Percentiles rank a stretch among this genome's conserved stretches.
Evolutionary conservation across 2,113 vertebrate species (phyloP).

Genomic region (Grammomys surdaster): DNA sequence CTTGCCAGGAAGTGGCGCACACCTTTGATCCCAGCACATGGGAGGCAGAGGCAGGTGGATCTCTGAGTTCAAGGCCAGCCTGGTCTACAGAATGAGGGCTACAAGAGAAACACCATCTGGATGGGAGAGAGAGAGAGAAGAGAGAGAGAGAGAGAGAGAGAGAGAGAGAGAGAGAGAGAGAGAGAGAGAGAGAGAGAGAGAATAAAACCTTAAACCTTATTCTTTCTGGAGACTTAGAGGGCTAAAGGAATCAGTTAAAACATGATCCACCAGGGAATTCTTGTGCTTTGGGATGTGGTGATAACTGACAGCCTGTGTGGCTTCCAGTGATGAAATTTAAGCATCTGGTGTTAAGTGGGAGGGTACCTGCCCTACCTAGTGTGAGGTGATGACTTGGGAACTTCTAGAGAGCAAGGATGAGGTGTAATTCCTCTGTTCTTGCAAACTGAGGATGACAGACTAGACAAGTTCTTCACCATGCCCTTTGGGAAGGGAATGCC

Average conservation of each 20-base stretch:
- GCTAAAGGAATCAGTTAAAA: background rate
- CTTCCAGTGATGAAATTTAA: conserved; percentile 34
- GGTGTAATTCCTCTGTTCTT: conserved; percentile 60
- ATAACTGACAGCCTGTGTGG: background rate
- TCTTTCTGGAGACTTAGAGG: background rate
- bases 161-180: background rate
- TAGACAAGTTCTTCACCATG: conserved; percentile 64
- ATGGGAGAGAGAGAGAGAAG: background rate
- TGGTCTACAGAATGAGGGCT: background rate
- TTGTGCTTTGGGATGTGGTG: background rate
- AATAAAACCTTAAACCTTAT: background rate
- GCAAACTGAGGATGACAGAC: conserved; percentile 67
- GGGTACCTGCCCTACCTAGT: background rate
- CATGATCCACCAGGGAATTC: background rate
- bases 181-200: too few relatives aligned
- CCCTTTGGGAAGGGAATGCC: conserved; percentile 62
- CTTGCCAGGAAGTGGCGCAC: background rate
- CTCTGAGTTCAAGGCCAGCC: background rate
- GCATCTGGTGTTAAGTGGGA: background rate
- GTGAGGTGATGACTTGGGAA: conserved; percentile 36
- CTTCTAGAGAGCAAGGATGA: conserved; percentile 43
- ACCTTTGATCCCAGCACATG: background rate
- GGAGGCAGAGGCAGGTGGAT: background rate
- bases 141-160: background rate
- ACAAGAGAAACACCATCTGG: background rate